These are phyloP conservation scores for Antennarius striatus DNA, from an alignment of 2,113 vertebrate species.

Conservation along the genomic window DNA sequence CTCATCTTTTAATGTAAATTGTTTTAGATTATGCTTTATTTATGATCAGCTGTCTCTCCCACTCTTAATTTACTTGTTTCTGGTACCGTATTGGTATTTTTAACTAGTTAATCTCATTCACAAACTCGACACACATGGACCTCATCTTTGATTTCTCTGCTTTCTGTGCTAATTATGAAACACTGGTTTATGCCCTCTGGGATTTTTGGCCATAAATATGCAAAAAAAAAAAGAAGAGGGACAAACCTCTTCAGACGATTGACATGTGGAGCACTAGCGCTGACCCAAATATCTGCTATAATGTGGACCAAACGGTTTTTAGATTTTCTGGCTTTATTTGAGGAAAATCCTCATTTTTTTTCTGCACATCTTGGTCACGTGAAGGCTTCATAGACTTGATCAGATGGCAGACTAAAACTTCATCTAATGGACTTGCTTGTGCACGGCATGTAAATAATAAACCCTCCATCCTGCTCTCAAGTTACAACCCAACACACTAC, in stretches of 20 bases:
- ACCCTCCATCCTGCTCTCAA: slow-evolving; percentile 41
- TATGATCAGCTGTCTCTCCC: slow-evolving; percentile 48
- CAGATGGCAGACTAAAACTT: slow-evolving; percentile 11
- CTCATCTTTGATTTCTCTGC: slow-evolving; percentile 34
- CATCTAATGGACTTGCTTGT: slow-evolving; percentile 26
- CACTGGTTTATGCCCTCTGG: slow-evolving; percentile 30
- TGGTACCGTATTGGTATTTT: slow-evolving; percentile 66
- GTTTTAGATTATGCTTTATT: slow-evolving; percentile 63
- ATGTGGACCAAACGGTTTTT: slow-evolving; percentile 70
- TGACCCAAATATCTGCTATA: slow-evolving; percentile 42
- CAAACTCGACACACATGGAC: slow-evolving; percentile 28
- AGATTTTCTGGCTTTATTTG: slow-evolving; percentile 16
- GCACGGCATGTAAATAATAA: slow-evolving; percentile 28
- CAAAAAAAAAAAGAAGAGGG: slow-evolving; percentile 3
- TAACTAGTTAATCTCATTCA: slow-evolving; percentile 24
- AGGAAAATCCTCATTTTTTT: slow-evolving; percentile 6
- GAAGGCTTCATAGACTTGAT: slow-evolving; percentile 18
- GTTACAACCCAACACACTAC: slow-evolving; percentile 6
- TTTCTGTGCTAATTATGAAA: slow-evolving; percentile 47
- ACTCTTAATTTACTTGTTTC: slow-evolving; percentile 48
- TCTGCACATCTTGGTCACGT: background rate
- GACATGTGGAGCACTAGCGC: slow-evolving; percentile 7
- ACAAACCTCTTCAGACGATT: background rate
- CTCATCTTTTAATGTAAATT: slow-evolving; percentile 45
- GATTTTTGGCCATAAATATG: slow-evolving; percentile 24